A percentile compares a stretch with the other conserved stretches of the same genome.
Evolutionary conservation across 2,888 invertebrate genomes (phyloP).

Genomic region (Netelia inedita): DNA sequence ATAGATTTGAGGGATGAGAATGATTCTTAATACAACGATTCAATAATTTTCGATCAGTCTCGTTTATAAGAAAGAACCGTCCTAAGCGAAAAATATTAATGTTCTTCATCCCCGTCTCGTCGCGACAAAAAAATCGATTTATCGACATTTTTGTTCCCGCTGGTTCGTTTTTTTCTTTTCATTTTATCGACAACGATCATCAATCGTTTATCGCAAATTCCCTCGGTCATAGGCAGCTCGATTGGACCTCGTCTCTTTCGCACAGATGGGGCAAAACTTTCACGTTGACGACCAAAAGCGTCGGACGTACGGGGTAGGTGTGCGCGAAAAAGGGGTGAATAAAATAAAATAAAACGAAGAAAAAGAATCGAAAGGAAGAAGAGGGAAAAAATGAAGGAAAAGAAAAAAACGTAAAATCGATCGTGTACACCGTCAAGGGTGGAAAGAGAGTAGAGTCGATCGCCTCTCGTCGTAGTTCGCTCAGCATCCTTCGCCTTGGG

Average conservation of each 20-base stretch:
- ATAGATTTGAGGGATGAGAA: too few species aligned
- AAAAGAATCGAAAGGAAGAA: constrained; percentile 46
- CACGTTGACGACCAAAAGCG: constrained; percentile 13
- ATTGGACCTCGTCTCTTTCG: not conserved
- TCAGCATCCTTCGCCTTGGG: constrained; percentile 59
- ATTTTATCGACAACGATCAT: not conserved
- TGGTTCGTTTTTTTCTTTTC: not conserved
- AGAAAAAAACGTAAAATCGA: constrained; percentile 61
- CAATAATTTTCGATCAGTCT: too few species aligned
- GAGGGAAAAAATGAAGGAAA: constrained; percentile 45
- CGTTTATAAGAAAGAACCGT: too few species aligned
- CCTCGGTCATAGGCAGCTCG: constrained; percentile 6
- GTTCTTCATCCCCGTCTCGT: too few species aligned
- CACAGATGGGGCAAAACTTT: constrained; percentile 5
- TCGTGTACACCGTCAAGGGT: constrained; percentile 48
- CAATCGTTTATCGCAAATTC: constrained; percentile 22
- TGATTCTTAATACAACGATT: too few species aligned
- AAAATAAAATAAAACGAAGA: constrained; percentile 43
- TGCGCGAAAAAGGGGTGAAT: constrained; percentile 36
- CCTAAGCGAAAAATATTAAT: too few species aligned
- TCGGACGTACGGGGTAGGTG: not conserved
- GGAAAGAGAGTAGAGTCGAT: constrained; percentile 57
- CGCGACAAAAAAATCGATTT: not conserved
- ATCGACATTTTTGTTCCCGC: not conserved
- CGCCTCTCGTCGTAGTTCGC: constrained; percentile 56